Evolutionary conservation across 2,888 invertebrate genomes (phyloP).

Genomic region (Smittia aterrima): DNA sequence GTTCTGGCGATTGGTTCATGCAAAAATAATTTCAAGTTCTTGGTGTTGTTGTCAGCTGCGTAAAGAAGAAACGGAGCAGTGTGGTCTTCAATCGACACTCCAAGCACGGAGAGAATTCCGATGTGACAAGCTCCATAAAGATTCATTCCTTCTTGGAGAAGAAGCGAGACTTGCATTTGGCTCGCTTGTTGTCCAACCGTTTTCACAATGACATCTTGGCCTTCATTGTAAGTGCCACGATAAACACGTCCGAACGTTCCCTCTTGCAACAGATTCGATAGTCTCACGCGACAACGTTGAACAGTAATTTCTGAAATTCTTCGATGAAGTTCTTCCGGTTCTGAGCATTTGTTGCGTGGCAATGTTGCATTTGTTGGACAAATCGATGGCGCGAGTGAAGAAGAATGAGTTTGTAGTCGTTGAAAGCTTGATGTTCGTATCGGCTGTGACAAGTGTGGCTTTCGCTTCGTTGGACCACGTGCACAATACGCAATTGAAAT

Average conservation of each 20-base stretch:
- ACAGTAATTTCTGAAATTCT: slow-evolving; percentile 55
- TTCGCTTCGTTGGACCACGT: slow-evolving; percentile 51
- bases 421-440: slow-evolving; percentile 54
- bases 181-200: slow-evolving; percentile 89
- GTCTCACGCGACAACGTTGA: slow-evolving; percentile 69
- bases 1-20: slow-evolving; percentile 52
- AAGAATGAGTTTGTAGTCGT: slow-evolving; percentile 52
- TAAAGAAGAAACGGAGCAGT: slow-evolving; percentile 87
- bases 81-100: slow-evolving; percentile 87
- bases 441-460: slow-evolving; percentile 51
- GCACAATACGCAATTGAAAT: slow-evolving; percentile 52
- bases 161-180: slow-evolving; percentile 83
- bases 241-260: slow-evolving; percentile 88
- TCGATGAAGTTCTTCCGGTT: slow-evolving; percentile 53
- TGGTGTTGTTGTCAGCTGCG: slow-evolving; percentile 57
- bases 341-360: slow-evolving; percentile 46
- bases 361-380: slow-evolving; percentile 45
- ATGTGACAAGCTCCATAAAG: slow-evolving; percentile 65
- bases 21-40: slow-evolving; percentile 54
- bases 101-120: slow-evolving; percentile 77
- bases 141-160: slow-evolving; percentile 70
- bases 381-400: slow-evolving; percentile 44
- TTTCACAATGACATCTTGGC: slow-evolving; percentile 78
- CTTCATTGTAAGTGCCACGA: slow-evolving; percentile 74
- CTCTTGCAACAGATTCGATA: slow-evolving; percentile 75